Evolutionary conservation across 2,888 invertebrate species (phyloP), one percentile per base, ranked within the genome.

Genomic region (Ormia ochracea): DNA sequence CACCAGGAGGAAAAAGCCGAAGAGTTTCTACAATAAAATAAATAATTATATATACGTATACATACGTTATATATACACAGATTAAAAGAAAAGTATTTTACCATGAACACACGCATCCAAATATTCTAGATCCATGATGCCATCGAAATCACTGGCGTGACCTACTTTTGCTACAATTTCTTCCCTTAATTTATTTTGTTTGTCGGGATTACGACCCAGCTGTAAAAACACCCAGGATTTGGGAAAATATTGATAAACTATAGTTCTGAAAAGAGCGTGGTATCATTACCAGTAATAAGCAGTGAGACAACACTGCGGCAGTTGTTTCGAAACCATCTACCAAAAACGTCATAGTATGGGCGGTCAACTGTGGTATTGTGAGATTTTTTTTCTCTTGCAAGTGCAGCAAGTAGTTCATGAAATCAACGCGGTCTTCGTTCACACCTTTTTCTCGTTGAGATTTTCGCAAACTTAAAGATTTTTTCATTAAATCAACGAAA

Each of bases 321-420:
- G 88, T 86, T 1, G 88, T 89, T 78, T 88, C 87, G 19, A 87
- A 87, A 7, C 89, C 89, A 75, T 89, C 89, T 1, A 87, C 80
- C 10, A 89, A 82, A 78, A 88, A 89, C 2, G 89, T 88, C 82
- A 89, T 85, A 0, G 86, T 84, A 43, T 88, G 87, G 0, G 87
- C 83, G 0, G 85, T 85, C 50, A 89, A 17, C 21, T 86, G 83
- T 1, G 73, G 9, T 0, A 81, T 68, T 3, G 84, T 73, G 4
- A 88, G 45, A 3, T 85, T 82, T 66, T 87, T 87, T 54, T 87
- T 88, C 1, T 88, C 87, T 80, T 87, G 85, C 70, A 89, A 77
- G 26, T 87, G 84, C 1, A 89, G 45, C 65, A 89, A 82, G 56
- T 86, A 88, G 76, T 87, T 87, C 28, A 89, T 80, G 58, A 87